phyloP scores from a whole-genome alignment of 2,797 vertebrate species.

The Bovichtus variegatus region DNA sequence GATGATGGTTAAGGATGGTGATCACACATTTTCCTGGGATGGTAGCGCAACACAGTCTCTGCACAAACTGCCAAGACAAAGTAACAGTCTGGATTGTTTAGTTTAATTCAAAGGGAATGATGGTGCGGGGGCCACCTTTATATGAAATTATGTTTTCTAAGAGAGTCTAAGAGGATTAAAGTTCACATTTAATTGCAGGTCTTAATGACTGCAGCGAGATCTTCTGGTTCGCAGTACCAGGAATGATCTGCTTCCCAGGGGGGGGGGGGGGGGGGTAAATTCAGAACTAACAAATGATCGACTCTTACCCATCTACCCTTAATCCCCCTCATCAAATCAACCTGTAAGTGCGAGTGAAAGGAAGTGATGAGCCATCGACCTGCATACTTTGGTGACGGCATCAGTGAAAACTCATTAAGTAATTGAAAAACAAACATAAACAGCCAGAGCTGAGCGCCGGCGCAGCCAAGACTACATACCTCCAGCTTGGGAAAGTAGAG shows the following conservation, averaged over 20 bases:
- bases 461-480: conserved; percentile 66
- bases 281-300: conserved; percentile 16
- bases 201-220: conserved; percentile 22
- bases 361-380: conserved; percentile 22
- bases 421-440: conserved; percentile 68
- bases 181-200: background rate
- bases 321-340: conserved; percentile 46
- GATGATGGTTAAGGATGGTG: conserved; percentile 4
- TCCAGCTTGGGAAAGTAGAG: conserved; percentile 53
- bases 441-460: conserved; percentile 19
- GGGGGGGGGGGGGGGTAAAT: background rate
- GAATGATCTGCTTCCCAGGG: conserved; percentile 21
- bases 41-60: background rate
- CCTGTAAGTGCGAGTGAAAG: conserved; percentile 13
- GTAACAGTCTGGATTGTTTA: background rate
- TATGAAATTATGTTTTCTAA: background rate
- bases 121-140: too few relatives aligned
- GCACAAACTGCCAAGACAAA: background rate
- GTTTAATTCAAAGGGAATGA: background rate
- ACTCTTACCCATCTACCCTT: conserved; percentile 4
- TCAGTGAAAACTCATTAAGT: conserved; percentile 69
- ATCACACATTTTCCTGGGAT: conserved; percentile 2
- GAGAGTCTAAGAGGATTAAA: background rate
- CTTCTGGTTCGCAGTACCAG: conserved; percentile 8
- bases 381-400: conserved; percentile 60